These are phyloP conservation scores for Eupeodes luniger DNA, from an alignment of 2,888 invertebrate species.

Conservation along the genomic window DNA sequence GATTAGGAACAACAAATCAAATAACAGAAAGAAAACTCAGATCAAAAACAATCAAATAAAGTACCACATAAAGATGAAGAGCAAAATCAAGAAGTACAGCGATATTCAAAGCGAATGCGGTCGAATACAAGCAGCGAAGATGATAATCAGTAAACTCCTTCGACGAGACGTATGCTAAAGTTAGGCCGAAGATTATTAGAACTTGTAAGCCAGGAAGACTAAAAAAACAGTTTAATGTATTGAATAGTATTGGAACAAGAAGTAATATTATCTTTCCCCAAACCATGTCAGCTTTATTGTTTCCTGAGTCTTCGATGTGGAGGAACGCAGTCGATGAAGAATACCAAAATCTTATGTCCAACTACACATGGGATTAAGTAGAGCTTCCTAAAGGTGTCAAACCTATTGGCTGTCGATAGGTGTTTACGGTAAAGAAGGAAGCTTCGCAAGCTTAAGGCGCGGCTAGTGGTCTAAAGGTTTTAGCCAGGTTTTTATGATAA, in stretches of 20 bases:
- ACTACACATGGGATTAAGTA: constrained; percentile 1
- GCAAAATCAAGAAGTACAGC: not conserved
- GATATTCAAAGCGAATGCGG: too few relatives aligned
- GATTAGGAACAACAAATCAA: too few relatives aligned
- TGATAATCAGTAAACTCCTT: too few relatives aligned
- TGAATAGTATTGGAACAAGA: not conserved
- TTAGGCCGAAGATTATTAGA: too few relatives aligned
- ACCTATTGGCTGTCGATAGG: not conserved
- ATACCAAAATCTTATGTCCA: not conserved
- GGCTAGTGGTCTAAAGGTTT: too few relatives aligned
- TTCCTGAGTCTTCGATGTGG: not conserved
- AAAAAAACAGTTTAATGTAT: too few relatives aligned
- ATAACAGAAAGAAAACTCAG: too few relatives aligned
- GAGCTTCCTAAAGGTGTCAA: not conserved
- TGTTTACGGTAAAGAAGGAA: not conserved
- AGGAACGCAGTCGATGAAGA: constrained; percentile 6
- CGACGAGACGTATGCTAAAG: too few relatives aligned
- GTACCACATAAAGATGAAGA: not conserved
- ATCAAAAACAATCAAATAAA: too few relatives aligned
- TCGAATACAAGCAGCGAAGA: not conserved
- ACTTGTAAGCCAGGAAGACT: too few relatives aligned
- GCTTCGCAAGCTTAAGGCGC: constrained; percentile 18
- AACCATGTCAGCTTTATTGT: not conserved
- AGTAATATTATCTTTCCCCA: not conserved
- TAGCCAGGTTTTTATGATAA: too few relatives aligned